These are phyloP conservation scores for Tetragonula carbonaria DNA, from an alignment of 2,888 invertebrate species.

Conservation along the genomic window DNA sequence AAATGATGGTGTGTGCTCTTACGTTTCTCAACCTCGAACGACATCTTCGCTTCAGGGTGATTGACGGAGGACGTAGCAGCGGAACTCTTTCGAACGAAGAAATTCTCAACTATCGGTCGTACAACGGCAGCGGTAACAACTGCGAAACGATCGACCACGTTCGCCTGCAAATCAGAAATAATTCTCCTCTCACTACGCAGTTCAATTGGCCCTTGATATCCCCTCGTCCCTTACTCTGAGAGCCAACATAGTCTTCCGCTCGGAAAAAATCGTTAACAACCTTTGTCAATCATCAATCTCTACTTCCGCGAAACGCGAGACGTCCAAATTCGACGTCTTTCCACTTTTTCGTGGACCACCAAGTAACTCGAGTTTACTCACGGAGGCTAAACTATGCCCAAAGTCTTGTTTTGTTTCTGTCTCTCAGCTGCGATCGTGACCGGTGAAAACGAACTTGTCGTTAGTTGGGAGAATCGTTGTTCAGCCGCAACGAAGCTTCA, in stretches of 20 bases:
- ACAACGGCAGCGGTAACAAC: slow-evolving; percentile 17
- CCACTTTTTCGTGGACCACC: background rate
- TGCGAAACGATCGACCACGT: slow-evolving; percentile 35
- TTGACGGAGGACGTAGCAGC: slow-evolving; percentile 18
- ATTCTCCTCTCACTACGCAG: slow-evolving; percentile 43
- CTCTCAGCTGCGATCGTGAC: background rate
- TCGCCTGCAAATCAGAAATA: slow-evolving; percentile 65
- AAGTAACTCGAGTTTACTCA: background rate
- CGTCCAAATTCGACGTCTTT: background rate
- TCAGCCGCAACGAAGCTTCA: background rate
- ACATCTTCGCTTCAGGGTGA: slow-evolving; percentile 63
- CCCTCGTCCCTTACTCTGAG: slow-evolving; percentile 60
- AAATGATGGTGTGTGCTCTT: slow-evolving; percentile 48
- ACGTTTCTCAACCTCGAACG: slow-evolving; percentile 76
- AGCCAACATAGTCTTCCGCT: slow-evolving; percentile 53
- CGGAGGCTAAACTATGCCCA: slow-evolving; percentile 4
- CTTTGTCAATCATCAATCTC: slow-evolving; percentile 36
- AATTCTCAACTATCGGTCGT: slow-evolving; percentile 19
- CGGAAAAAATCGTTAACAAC: slow-evolving; percentile 11
- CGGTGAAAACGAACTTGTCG: slow-evolving; percentile 23
- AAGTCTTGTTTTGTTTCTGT: slow-evolving; percentile 46
- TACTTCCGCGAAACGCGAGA: background rate
- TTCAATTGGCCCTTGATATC: slow-evolving; percentile 28
- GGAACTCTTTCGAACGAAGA: slow-evolving; percentile 19
- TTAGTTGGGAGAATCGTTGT: background rate